phyloP scores from a whole-genome alignment of 2,797 vertebrate species.

The Hephaestus fuliginosus region DNA sequence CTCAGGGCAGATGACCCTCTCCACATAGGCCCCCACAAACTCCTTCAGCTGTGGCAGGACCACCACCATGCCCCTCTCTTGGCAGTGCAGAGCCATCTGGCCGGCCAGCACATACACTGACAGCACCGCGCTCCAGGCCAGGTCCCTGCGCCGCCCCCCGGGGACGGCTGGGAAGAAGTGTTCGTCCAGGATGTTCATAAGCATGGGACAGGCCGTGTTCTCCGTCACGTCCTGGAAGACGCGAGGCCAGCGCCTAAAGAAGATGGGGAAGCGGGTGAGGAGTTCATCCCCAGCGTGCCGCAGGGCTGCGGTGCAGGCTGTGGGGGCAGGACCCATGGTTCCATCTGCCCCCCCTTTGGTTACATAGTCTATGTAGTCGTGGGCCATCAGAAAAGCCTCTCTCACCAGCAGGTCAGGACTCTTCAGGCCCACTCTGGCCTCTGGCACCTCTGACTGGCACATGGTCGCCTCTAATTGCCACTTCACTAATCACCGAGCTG shows the following conservation, averaged over 20 bases:
- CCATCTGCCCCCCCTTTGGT: constrained; percentile 67
- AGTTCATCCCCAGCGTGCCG: constrained; percentile 85
- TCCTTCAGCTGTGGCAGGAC: constrained; percentile 82
- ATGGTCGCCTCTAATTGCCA: constrained; percentile 44
- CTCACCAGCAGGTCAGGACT: constrained; percentile 82
- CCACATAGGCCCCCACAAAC: constrained; percentile 83
- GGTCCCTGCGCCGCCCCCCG: constrained; percentile 68
- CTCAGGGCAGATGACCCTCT: constrained; percentile 85
- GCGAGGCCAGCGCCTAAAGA: constrained; percentile 87
- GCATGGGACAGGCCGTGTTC: constrained; percentile 75
- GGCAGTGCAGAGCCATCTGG: constrained; percentile 87
- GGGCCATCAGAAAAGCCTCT: constrained; percentile 84
- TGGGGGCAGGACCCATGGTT: constrained; percentile 69
- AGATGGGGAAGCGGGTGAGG: constrained; percentile 84
- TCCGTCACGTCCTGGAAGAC: constrained; percentile 84
- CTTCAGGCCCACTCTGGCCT: constrained; percentile 66
- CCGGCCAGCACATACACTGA: constrained; percentile 87
- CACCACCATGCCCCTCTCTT: constrained; percentile 76
- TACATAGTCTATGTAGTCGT: constrained; percentile 85
- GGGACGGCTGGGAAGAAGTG: constrained; percentile 75
- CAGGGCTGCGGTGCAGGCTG: constrained; percentile 75
- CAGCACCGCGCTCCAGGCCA: constrained; percentile 85
- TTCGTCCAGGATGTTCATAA: constrained; percentile 84
- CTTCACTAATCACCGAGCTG: constrained; percentile 21
- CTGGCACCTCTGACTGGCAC: constrained; percentile 66